Evolutionary conservation across 2,113 vertebrate genomes (phyloP).

Genomic region (Oreochromis tanganicae): DNA sequence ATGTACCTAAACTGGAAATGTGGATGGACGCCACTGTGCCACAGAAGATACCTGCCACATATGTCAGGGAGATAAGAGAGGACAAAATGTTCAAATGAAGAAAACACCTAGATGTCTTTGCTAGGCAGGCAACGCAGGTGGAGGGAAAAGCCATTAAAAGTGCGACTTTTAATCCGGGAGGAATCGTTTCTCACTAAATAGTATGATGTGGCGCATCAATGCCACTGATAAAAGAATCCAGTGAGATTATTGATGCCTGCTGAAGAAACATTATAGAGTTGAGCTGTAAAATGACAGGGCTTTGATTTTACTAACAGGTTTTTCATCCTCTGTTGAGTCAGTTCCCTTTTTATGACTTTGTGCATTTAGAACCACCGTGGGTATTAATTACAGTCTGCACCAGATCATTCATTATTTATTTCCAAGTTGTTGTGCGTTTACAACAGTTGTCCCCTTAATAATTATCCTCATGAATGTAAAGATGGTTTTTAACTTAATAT

Average conservation of each 20-base stretch:
- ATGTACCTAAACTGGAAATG: background rate
- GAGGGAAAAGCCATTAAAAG: slow-evolving; percentile 4
- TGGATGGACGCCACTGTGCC: background rate
- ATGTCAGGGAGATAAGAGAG: slow-evolving; percentile 44
- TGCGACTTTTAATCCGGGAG: background rate
- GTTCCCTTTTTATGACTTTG: background rate
- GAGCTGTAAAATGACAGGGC: background rate
- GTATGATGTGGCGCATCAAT: background rate
- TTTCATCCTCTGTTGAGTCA: slow-evolving; percentile 9
- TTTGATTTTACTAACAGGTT: slow-evolving; percentile 21
- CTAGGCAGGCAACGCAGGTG: background rate
- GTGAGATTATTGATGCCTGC: background rate
- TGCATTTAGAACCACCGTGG: background rate
- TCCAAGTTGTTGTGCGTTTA: background rate
- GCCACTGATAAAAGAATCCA: background rate
- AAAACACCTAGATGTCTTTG: background rate
- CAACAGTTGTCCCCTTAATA: background rate
- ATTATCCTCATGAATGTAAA: background rate
- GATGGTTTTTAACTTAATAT: background rate
- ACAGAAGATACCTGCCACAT: slow-evolving; percentile 22
- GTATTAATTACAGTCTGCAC: slow-evolving; percentile 5
- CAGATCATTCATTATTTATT: background rate
- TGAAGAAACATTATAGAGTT: background rate
- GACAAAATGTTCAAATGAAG: slow-evolving; percentile 26
- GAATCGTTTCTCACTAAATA: slow-evolving; percentile 8